phyloP scores from a whole-genome alignment of 2,888 invertebrate species.

The Mythimna pallens region DNA sequence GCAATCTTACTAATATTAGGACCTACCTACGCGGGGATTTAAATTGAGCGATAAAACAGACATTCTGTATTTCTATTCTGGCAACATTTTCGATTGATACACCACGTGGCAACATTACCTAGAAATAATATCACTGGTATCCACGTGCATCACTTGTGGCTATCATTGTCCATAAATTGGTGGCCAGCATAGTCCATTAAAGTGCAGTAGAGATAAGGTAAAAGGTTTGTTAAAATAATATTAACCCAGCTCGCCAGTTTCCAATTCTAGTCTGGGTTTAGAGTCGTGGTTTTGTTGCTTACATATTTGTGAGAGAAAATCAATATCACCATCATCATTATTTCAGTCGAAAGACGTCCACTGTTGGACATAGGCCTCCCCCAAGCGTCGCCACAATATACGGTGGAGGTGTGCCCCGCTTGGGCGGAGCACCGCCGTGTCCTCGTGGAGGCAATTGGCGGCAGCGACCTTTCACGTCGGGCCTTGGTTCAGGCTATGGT shows the following conservation, averaged over 20 bases:
- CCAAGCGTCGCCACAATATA: too few relatives aligned
- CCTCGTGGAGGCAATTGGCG: too few relatives aligned
- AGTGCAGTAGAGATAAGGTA: constrained; percentile 46
- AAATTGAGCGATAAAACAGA: constrained; percentile 39
- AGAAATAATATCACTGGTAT: constrained; percentile 33
- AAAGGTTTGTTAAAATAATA: constrained; percentile 46
- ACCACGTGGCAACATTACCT: constrained; percentile 24
- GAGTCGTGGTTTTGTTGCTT: neutral
- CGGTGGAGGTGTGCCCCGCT: too few relatives aligned
- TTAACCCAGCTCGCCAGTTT: constrained; percentile 7
- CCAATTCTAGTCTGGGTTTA: neutral
- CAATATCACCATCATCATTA: too few relatives aligned
- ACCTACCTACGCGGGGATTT: constrained; percentile 12
- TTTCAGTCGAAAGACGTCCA: too few relatives aligned
- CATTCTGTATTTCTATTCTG: constrained; percentile 38
- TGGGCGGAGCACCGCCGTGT: too few relatives aligned
- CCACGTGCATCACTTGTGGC: constrained; percentile 19
- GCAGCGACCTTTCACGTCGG: too few relatives aligned
- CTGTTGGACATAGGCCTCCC: too few relatives aligned
- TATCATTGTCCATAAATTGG: constrained; percentile 15
- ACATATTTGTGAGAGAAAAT: neutral
- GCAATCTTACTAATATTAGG: constrained; percentile 29
- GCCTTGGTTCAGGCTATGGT: too few relatives aligned
- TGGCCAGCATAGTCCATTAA: constrained; percentile 33
- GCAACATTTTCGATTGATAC: constrained; percentile 53